These are phyloP conservation scores for Microplitis mediator DNA, from an alignment of 1,140 invertebrate species.

Conservation along the genomic window DNA sequence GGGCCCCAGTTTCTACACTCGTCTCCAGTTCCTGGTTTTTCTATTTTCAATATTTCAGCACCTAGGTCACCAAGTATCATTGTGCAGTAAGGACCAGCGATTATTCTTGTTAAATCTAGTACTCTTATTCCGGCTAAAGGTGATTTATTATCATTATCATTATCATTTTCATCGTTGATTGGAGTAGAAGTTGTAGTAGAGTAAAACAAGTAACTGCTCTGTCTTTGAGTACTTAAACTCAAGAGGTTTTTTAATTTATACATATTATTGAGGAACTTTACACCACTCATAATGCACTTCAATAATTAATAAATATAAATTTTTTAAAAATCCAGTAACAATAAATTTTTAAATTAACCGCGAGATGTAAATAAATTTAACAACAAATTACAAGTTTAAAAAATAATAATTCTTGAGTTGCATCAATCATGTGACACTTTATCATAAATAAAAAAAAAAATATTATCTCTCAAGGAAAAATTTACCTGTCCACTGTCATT, in stretches of 20 bases:
- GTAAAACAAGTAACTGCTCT: too few species aligned
- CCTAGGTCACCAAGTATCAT: slow-evolving; percentile 94
- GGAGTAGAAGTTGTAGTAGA: not conserved
- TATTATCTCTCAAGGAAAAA: slow-evolving; percentile 12
- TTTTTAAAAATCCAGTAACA: too few species aligned
- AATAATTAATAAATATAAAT: too few species aligned
- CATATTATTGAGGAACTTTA: too few species aligned
- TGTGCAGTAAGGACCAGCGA: slow-evolving; percentile 79
- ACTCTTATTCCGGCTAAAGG: slow-evolving; percentile 73
- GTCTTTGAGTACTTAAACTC: too few species aligned
- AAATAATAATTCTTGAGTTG: too few species aligned
- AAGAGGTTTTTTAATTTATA: too few species aligned
- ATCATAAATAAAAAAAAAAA: not conserved
- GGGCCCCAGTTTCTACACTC: slow-evolving; percentile 93
- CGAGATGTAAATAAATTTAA: too few species aligned
- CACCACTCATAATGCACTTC: too few species aligned
- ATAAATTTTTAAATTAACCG: too few species aligned
- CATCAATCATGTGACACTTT: not conserved
- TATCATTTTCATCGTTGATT: not conserved
- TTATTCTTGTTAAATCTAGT: slow-evolving; percentile 83
- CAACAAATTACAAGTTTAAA: too few species aligned
- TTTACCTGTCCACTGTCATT: slow-evolving; percentile 44
- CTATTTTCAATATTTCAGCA: slow-evolving; percentile 93
- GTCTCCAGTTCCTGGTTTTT: slow-evolving; percentile 81
- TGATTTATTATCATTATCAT: slow-evolving; percentile 39